phyloP scores from a whole-genome alignment of 2,113 vertebrate genomes.

The Halichoeres trimaculatus region DNA sequence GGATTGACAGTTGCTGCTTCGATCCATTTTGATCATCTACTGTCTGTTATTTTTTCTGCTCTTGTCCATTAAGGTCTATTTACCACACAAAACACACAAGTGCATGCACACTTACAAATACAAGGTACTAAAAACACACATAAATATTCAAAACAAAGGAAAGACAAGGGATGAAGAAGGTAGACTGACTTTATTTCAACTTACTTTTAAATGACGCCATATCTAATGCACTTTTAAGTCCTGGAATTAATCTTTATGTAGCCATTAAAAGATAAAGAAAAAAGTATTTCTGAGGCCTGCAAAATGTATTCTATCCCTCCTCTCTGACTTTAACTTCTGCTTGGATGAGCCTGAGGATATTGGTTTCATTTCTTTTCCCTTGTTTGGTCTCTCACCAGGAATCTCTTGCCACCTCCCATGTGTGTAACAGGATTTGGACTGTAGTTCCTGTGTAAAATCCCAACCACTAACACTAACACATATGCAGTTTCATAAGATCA shows the following conservation, averaged over 20 bases:
- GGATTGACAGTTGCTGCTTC: neutral
- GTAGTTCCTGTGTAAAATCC: constrained; percentile 22
- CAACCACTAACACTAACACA: constrained; percentile 17
- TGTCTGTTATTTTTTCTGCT: neutral
- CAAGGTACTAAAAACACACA: no score
- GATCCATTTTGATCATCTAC: constrained; percentile 5
- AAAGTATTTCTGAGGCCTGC: no score
- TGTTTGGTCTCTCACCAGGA: constrained; percentile 12
- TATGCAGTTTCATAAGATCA: constrained; percentile 25
- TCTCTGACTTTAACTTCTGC: constrained; percentile 8
- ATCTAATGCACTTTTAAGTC: no score
- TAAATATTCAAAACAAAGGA: no score
- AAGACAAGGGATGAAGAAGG: no score
- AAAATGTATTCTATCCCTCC: neutral
- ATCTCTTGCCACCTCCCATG: constrained; percentile 13
- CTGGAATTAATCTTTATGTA: neutral
- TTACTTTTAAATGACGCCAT: no score
- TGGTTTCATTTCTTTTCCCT: constrained; percentile 10
- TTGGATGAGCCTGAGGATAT: neutral
- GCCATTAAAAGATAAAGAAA: neutral
- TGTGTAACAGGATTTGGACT: constrained; percentile 30
- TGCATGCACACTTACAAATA: no score
- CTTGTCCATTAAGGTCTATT: constrained; percentile 34
- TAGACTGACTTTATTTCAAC: no score
- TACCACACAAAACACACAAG: neutral